Conservation (phyloP, 1,140 invertebrate species). For the Dysdera silvatica region DNA sequence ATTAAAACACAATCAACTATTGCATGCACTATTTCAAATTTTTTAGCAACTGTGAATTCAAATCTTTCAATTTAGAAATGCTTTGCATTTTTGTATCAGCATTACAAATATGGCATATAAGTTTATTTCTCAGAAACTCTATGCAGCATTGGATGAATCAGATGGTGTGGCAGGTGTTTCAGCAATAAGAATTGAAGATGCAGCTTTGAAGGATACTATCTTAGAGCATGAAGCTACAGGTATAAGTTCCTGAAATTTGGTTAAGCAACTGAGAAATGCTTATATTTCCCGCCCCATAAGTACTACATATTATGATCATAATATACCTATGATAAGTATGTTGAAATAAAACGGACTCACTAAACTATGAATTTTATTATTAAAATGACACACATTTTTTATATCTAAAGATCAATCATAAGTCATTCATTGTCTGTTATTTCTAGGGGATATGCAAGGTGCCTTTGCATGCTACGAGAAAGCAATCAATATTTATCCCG, state of each 20-base stretch:
- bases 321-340: too few relatives aligned
- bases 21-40: constrained; percentile 12
- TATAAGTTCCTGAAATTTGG: too few relatives aligned
- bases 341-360: constrained; percentile 17
- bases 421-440: background rate
- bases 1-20: too few relatives aligned
- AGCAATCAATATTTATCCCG: constrained; percentile 41
- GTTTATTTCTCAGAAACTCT: constrained; percentile 47
- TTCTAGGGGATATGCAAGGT: constrained; percentile 47
- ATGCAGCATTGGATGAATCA: constrained; percentile 51
- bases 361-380: too few relatives aligned
- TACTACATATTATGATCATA: too few relatives aligned
- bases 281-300: too few relatives aligned
- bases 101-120: background rate
- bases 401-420: constrained; percentile 1
- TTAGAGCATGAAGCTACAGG: constrained; percentile 49
- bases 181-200: constrained; percentile 43
- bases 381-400: background rate
- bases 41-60: background rate
- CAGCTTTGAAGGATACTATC: constrained; percentile 48
- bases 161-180: constrained; percentile 53
- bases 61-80: constrained; percentile 2
- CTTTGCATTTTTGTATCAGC: constrained; percentile 12
- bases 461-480: constrained; percentile 52
- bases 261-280: too few relatives aligned